Evolutionary conservation across 1,140 invertebrate genomes (phyloP).

Genomic region (Spodoptera litura): DNA sequence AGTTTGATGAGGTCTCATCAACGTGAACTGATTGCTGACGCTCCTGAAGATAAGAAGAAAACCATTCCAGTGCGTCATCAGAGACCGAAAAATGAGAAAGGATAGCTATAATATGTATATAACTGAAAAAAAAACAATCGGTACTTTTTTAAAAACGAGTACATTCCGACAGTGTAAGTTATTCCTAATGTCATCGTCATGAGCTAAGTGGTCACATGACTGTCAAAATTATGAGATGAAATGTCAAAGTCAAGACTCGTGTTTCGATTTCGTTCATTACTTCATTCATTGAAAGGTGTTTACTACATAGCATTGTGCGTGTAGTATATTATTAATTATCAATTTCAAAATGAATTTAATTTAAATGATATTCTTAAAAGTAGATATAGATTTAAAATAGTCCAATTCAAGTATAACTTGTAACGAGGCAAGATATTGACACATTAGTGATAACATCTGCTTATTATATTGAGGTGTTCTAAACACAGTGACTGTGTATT

Average conservation of each 20-base stretch:
- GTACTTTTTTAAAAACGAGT: too few relatives aligned
- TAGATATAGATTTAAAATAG: not conserved
- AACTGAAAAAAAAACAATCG: too few relatives aligned
- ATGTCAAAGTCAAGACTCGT: not conserved
- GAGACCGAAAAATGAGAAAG: too few relatives aligned
- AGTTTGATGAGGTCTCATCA: too few relatives aligned
- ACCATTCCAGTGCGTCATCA: too few relatives aligned
- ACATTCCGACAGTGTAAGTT: too few relatives aligned
- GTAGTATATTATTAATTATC: not conserved
- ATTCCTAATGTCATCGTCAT: too few relatives aligned
- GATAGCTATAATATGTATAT: too few relatives aligned
- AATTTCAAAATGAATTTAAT: not conserved
- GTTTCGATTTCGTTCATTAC: not conserved
- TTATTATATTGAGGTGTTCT: not conserved
- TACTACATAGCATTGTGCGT: not conserved
- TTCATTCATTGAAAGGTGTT: conserved; percentile 9
- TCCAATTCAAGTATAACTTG: not conserved
- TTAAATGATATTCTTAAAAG: not conserved
- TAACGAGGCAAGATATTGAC: not conserved
- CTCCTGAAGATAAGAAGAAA: too few relatives aligned
- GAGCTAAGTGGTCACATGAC: too few relatives aligned
- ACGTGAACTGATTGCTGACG: too few relatives aligned
- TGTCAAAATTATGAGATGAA: too few relatives aligned
- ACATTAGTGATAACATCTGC: conserved; percentile 1
- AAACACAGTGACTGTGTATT: not conserved